Base-by-base conservation (phyloP, 2,113 vertebrate genomes). In the Prunella fulvescens region DNA sequence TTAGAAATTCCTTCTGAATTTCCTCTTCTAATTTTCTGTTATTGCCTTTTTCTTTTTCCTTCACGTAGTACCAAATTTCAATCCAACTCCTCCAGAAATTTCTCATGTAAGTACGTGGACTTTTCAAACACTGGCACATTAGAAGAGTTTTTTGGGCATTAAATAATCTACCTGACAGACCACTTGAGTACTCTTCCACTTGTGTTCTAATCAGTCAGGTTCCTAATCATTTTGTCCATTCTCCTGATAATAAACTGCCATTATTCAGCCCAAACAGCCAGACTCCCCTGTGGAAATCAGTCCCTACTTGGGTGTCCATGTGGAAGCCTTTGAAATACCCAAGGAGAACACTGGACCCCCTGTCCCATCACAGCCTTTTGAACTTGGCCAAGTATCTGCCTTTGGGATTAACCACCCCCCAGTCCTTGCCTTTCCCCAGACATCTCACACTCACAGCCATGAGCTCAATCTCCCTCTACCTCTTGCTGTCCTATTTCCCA, bases 11-110 rank as follows among this genome's bases (percentile, higher is more conserved):
- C 57, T 31, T 61, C 44, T 69, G 58, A 76, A 85, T 82, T 79
- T 56, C 48, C 28, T 61, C 51, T 80, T 28, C 17, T 79, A 64
- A 76, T 90, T 73, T 86, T 72, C 62, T 74, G 18, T 6, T 66
- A 72, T 33, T 0, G 0, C 10, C 39, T 26, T 45, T 66, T 64
- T 22, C 28, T 37, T 44, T 26, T 11, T 1, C 13, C 31, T 72
- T 69, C 19, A 25, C 0, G 2, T 31, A 62, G 20, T 25, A 71
- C 0, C 0, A 79, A 73, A 70, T 65, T 74, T 66, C 37, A 70
- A 48, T 66, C 37, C 48, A 48, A 72, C 61, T 48, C 65, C 60
- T 65, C 22, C 9, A 65, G 40, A 66, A 65, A 53, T 70, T 67
- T 82, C 35, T 79, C 4, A 4, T 1, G 2, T 77, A 8, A n/a